Conservation (phyloP, 2,797 vertebrate species). For the Enteromius anoplus region DNA sequence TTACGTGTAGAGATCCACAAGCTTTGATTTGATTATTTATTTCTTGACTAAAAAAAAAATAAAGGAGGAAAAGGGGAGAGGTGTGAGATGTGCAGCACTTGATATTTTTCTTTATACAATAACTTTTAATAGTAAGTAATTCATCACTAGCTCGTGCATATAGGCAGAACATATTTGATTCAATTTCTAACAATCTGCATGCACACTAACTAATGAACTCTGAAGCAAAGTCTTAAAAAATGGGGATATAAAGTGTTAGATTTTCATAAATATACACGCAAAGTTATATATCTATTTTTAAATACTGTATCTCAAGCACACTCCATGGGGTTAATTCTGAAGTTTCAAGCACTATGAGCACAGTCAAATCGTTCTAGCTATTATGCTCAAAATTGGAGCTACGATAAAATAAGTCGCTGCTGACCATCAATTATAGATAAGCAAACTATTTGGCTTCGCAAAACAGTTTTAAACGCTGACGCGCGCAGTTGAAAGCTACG, state of each 20-base stretch:
- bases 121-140: conserved; percentile 31
- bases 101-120: conserved; percentile 45
- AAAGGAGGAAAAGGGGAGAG: neutral
- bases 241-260: neutral
- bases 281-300: neutral
- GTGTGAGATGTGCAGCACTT: conserved; percentile 11
- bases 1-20: conserved; percentile 29
- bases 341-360: conserved; percentile 17
- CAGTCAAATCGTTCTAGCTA: neutral
- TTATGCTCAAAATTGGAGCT: neutral
- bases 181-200: neutral
- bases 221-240: neutral
- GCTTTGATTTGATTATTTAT: conserved; percentile 39
- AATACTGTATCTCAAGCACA: neutral
- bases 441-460: conserved; percentile 6
- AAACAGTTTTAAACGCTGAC: conserved; percentile 13
- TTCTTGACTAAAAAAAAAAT: neutral
- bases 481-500: neutral
- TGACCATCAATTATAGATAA: neutral
- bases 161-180: neutral
- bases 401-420: neutral
- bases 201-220: neutral
- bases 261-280: neutral
- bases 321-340: conserved; percentile 14
- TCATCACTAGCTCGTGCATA: conserved; percentile 6